These are phyloP conservation scores for Pitta sordida DNA, from an alignment of 2,113 vertebrate species.

Conservation along the genomic window DNA sequence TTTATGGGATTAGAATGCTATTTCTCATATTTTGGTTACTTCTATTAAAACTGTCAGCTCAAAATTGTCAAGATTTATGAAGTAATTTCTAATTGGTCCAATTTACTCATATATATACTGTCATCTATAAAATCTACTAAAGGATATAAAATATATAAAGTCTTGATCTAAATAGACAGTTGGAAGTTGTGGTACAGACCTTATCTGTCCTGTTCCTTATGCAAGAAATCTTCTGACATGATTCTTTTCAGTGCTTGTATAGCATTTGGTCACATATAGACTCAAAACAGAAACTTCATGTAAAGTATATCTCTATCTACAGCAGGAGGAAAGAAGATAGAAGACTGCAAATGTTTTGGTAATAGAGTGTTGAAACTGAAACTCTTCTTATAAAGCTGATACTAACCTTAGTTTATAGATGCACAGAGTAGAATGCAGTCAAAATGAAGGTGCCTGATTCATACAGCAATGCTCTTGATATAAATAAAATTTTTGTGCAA, in stretches of 20 bases:
- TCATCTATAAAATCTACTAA: not conserved
- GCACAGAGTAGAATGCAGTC: not conserved
- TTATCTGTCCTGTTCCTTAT: not conserved
- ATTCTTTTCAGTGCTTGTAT: not conserved
- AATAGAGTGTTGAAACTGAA: not conserved
- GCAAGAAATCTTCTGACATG: not conserved
- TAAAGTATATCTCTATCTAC: not conserved
- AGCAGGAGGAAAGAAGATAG: not conserved
- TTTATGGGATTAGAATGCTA: not conserved
- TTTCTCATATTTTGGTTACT: not conserved
- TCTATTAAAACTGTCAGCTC: not conserved
- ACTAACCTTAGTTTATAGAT: not conserved
- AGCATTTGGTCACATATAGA: not conserved
- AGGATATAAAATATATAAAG: not conserved
- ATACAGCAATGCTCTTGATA: not conserved
- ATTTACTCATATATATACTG: not conserved
- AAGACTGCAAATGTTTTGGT: not conserved
- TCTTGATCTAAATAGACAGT: not conserved
- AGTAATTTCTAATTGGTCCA: not conserved
- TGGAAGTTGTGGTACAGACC: not conserved
- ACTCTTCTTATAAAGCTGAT: conserved; percentile 3
- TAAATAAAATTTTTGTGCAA: conserved; percentile 37
- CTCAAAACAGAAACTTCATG: not conserved
- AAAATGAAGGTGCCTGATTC: conserved; percentile 44
- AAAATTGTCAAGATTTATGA: not conserved